Evolutionary conservation across 2,797 vertebrate species (phyloP), one percentile per base, ranked within the genome.

Genomic region (Rousettus madagascariensis): DNA sequence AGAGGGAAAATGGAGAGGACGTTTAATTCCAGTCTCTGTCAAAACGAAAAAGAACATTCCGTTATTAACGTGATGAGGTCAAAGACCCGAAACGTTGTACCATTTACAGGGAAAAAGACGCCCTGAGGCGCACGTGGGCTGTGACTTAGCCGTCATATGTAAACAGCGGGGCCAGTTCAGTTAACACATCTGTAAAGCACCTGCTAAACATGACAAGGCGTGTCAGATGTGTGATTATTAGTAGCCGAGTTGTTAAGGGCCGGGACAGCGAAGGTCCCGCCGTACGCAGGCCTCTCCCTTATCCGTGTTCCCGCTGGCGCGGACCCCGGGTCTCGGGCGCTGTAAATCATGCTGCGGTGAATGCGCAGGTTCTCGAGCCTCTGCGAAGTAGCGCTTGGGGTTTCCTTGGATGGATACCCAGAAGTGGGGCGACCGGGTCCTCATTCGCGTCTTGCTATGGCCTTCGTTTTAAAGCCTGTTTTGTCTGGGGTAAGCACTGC

Each of bases 11-110:
- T 55, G 33, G 41, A 80, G 59, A 86, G 22, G n/a, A 65, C 63
- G 66, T 91, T 57, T 55, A 15, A 88, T 95, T 80, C 71, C 43
- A 41, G 80, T 80, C 57, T 9, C 26, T 57, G 80, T 55, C 16
- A 2, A 51, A 5, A 79, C 59, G 38, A 57, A 72, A 7, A 9
- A n/a, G 38, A 10, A 63, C 9, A 1, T 84, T 20, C 83, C 15
- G 26, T 55, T 16, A 8, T 43, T 36, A 15, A 33, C 0, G 2
- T 61, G 17, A 12, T 5, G 49, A 74, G 46, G n/a, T 17, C 22
- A 30, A 46, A 59, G 72, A 78, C 28, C 36, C 19, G 1, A 66
- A 66, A 72, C 4, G 8, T 0, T 6, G 7, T 30, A 4, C 3
- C 3, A 0, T 83, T 66, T 33, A 15, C 33, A 8, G 6, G 9